Conservation (phyloP, 2,113 vertebrate genomes). For the Parotia lawesii region DNA sequence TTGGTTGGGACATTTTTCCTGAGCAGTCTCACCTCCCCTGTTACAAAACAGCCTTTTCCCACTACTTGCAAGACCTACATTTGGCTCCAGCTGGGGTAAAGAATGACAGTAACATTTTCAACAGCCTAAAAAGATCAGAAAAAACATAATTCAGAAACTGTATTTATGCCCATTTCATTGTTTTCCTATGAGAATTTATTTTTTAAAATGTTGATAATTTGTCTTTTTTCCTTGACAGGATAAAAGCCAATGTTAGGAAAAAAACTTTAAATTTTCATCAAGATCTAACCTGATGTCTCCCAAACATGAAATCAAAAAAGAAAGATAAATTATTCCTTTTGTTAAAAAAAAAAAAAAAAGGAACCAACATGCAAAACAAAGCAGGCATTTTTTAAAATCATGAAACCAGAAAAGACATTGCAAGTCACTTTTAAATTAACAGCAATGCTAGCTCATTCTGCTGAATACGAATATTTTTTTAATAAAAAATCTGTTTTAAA, state of each 20-base stretch:
- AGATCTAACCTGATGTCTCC: neutral
- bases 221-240: neutral
- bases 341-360: neutral
- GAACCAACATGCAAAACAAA: neutral
- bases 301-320: neutral
- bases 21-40: neutral
- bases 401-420: neutral
- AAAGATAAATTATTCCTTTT: neutral
- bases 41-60: neutral
- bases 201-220: neutral
- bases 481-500: neutral
- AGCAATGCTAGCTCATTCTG: neutral
- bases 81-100: neutral
- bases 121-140: neutral
- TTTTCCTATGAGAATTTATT: neutral
- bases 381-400: neutral
- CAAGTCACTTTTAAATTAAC: neutral
- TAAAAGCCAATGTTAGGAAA: neutral
- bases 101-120: neutral
- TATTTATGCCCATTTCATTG: neutral
- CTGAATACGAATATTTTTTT: neutral
- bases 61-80: neutral
- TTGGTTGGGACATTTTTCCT: neutral
- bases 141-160: neutral
- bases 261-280: neutral